Percentiles rank a stretch among this genome's conserved stretches.
Conservation (phyloP, 2,797 vertebrate genomes). For the Acrossocheilus fasciatus region DNA sequence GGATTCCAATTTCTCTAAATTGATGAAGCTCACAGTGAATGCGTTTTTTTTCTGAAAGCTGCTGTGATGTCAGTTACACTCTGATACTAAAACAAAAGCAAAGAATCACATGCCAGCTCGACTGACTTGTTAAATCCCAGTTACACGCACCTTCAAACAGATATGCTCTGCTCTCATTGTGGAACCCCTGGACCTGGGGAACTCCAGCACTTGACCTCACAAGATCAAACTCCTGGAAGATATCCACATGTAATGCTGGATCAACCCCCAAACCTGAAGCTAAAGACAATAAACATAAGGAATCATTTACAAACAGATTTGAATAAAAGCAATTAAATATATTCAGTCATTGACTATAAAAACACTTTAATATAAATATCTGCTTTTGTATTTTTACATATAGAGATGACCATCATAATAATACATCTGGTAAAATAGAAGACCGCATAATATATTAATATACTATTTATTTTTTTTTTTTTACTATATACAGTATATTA, state of each 20-base stretch:
- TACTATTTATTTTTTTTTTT: background rate
- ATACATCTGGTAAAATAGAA: background rate
- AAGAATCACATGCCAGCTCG: background rate
- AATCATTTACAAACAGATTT: background rate
- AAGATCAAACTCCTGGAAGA: conserved; percentile 82
- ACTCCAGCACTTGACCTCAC: conserved; percentile 78
- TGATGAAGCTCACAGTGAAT: conserved; percentile 9
- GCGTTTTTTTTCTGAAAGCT: background rate
- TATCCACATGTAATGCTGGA: conserved; percentile 82
- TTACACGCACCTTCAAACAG: conserved; percentile 83
- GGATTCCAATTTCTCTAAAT: conserved; percentile 44
- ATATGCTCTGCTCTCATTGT: conserved; percentile 87
- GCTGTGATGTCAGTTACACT: conserved; percentile 19
- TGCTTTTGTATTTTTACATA: background rate
- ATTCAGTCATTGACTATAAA: background rate
- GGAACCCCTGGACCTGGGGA: conserved; percentile 83
- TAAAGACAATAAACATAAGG: conserved; percentile 24
- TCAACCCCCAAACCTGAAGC: conserved; percentile 83
- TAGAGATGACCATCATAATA: background rate
- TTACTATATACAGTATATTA: background rate
- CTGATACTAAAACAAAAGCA: background rate
- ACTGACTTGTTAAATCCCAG: background rate
- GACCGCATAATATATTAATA: background rate
- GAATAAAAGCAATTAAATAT: background rate
- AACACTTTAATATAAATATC: too few species aligned